These are phyloP conservation scores for Idaea aversata DNA, from an alignment of 2,888 invertebrate genomes.

Conservation along the genomic window DNA sequence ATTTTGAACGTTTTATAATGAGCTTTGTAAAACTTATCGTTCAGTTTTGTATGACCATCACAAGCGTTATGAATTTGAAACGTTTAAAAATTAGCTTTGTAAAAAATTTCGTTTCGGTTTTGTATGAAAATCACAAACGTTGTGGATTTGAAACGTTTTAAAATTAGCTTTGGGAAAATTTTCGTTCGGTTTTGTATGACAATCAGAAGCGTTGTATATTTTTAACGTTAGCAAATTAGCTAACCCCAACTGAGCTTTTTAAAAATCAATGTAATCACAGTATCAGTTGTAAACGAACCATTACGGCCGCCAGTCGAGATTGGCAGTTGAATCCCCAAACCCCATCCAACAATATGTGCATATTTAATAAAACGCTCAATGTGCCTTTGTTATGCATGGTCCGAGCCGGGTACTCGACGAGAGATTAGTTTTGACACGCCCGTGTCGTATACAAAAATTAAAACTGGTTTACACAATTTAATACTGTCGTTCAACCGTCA, in stretches of 20 bases:
- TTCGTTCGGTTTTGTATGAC: no score
- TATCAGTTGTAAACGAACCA: neutral
- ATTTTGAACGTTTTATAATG: no score
- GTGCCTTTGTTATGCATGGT: conserved; percentile 62
- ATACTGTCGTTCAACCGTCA: neutral
- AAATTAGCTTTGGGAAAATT: no score
- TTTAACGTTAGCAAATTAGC: neutral
- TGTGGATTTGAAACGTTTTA: no score
- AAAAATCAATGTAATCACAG: conserved; percentile 3
- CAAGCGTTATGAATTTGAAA: no score
- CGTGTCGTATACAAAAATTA: conserved; percentile 10
- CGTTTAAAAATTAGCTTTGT: no score
- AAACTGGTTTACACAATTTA: neutral
- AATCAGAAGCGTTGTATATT: neutral
- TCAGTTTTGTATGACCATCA: no score
- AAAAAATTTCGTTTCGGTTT: no score
- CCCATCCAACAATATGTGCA: conserved; percentile 59
- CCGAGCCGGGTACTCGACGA: conserved; percentile 38
- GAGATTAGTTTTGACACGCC: conserved; percentile 55
- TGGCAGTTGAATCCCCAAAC: conserved; percentile 54
- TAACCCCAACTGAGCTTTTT: neutral
- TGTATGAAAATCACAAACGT: no score
- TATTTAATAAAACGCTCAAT: conserved; percentile 68
- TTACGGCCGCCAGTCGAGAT: neutral
- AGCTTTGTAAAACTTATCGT: no score